These are phyloP conservation scores for Pelecanoides urinatrix DNA, from an alignment of 2,113 vertebrate genomes.

Conservation along the genomic window DNA sequence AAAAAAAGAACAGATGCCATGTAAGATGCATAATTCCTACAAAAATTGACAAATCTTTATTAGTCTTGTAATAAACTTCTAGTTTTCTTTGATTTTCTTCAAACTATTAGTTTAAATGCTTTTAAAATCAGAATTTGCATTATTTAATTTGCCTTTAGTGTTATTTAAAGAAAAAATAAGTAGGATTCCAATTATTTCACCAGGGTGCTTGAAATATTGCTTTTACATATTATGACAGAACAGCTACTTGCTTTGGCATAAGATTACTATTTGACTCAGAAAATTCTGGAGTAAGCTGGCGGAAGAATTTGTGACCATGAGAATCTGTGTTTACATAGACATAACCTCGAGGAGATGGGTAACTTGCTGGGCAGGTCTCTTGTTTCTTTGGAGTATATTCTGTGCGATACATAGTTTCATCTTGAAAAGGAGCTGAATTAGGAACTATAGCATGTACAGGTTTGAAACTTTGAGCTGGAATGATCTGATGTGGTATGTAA, in stretches of 20 bases:
- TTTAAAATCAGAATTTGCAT: background rate
- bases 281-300: conserved; percentile 40
- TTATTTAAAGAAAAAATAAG: background rate
- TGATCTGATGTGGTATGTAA: conserved; percentile 71
- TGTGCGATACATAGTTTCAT: conserved; percentile 72
- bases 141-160: background rate
- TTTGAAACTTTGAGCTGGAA: conserved; percentile 73
- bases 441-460: conserved; percentile 23
- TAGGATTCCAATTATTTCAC: background rate
- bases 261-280: background rate
- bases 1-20: background rate
- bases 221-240: conserved; percentile 44
- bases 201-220: background rate
- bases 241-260: conserved; percentile 52
- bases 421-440: conserved; percentile 64
- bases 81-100: background rate
- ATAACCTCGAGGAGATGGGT: conserved; percentile 72
- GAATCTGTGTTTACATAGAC: conserved; percentile 73
- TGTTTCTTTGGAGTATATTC: conserved; percentile 76
- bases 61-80: background rate
- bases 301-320: conserved; percentile 81
- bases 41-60: background rate
- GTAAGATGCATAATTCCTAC: background rate
- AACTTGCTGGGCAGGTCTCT: conserved; percentile 76
- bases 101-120: background rate